phyloP scores from a whole-genome alignment of 2,797 vertebrate genomes.

The Allobates femoralis region DNA sequence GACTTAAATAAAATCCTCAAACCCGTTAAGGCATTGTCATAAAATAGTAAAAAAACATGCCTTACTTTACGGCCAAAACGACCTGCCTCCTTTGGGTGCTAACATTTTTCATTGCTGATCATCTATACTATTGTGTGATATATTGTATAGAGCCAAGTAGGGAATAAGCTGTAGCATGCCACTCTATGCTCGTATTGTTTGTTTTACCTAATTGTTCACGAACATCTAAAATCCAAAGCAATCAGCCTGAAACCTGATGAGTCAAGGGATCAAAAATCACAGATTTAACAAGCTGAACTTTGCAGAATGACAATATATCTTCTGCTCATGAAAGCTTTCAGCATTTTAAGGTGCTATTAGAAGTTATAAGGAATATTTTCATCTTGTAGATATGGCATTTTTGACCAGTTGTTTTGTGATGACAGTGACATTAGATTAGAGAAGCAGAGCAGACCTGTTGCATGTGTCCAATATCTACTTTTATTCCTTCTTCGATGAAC shows the following conservation, averaged over 20 bases:
- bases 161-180: too few relatives aligned
- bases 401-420: constrained; percentile 34
- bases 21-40: too few relatives aligned
- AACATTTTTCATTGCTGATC: background rate
- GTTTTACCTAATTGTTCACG: background rate
- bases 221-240: background rate
- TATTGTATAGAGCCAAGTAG: background rate
- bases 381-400: constrained; percentile 22
- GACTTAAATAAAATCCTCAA: too few relatives aligned
- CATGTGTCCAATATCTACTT: constrained; percentile 64
- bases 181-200: background rate
- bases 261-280: background rate
- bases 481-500: constrained; percentile 65
- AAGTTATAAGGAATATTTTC: constrained; percentile 11
- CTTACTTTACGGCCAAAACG: background rate
- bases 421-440: constrained; percentile 68
- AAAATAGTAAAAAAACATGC: too few relatives aligned
- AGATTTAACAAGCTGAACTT: constrained; percentile 12
- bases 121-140: background rate
- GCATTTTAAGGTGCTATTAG: constrained; percentile 7
- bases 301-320: background rate
- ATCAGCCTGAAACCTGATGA: background rate
- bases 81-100: background rate
- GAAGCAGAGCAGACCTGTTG: constrained; percentile 61
- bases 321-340: background rate